Base-by-base conservation (phyloP, 2,113 vertebrate genomes). In the Anhinga rufa region DNA sequence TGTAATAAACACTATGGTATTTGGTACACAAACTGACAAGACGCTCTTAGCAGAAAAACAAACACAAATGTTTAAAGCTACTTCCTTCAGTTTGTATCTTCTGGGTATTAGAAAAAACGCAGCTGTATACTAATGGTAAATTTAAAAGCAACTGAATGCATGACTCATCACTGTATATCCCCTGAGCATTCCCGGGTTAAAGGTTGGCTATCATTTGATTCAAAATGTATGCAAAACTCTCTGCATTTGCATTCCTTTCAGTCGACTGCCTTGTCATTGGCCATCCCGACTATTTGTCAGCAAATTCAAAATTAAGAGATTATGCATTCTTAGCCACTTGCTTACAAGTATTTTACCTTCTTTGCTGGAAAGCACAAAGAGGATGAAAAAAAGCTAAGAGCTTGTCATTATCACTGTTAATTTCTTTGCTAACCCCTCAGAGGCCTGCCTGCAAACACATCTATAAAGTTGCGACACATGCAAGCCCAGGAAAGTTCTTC, bases 91-190 rank as follows among this genome's bases (percentile, higher is more conserved):
- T 92, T 97, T 86, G 7, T 61, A 82, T 86, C 81, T 75, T 82
- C 84, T 79, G 72, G 49, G 64, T 95, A 92, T 82, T 92, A 77
- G 85, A 85, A 93, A 94, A 98, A 95, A 66, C n/a, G 87, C 64
- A 94, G 60, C 89, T n/a, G 26, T 64, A 82, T 40, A 48, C 61
- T 69, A 58, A 51, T 83, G 48, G 68, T 76, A 94, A 90, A 90
- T 93, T 69, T 76, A 90, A 93, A 90, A 92, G 72, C 82, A 83
- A 86, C 71, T 78, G 89, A 78, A 72, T 76, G 87, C 94, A 97
- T 98, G 97, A 97, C 88, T 98, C 97, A 97, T 79, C 92, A 95
- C 57, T 80, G 95, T n/a, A 93, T 29, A 95, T 90, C 90, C 87
- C 87, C 65, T 83, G 89, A 94, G 90, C 76, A 85, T 78, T 81